Conservation (phyloP, 2,113 vertebrate genomes). For the Prunella fulvescens region DNA sequence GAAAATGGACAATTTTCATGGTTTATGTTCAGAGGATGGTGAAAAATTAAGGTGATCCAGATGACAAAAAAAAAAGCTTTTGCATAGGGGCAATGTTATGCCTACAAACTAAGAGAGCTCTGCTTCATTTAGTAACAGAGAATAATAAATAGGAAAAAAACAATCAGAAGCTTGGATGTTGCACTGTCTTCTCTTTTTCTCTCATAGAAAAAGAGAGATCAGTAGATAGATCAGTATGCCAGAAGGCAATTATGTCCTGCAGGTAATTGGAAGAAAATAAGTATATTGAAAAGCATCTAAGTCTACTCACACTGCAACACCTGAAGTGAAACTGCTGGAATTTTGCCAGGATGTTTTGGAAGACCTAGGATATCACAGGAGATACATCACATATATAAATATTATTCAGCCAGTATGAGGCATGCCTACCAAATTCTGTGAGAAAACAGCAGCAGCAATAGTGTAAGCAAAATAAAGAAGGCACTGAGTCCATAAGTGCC, state of each 20-base stretch:
- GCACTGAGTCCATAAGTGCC: background rate
- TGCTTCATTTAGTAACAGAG: background rate
- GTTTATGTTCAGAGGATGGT: background rate
- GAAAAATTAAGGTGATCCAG: background rate
- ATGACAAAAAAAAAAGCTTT: background rate
- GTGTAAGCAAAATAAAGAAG: background rate
- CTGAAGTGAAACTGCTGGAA: background rate
- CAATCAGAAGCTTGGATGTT: background rate
- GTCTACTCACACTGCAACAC: background rate
- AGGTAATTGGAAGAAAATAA: background rate
- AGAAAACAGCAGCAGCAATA: background rate
- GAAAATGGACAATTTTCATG: background rate
- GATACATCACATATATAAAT: background rate
- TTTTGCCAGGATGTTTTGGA: background rate
- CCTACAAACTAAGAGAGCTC: background rate
- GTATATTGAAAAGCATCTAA: background rate
- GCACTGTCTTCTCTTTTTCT: background rate
- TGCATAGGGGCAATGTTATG: background rate
- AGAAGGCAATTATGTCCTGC: background rate
- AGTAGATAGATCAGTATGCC: background rate
- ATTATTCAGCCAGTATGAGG: background rate
- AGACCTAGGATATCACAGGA: background rate
- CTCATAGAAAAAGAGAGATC: background rate
- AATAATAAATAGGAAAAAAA: background rate
- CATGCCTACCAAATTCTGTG: background rate